Evolutionary conservation across 2,888 invertebrate species (phyloP), one percentile per base, ranked within the genome.

Genomic region (Eupithecia vulgata): DNA sequence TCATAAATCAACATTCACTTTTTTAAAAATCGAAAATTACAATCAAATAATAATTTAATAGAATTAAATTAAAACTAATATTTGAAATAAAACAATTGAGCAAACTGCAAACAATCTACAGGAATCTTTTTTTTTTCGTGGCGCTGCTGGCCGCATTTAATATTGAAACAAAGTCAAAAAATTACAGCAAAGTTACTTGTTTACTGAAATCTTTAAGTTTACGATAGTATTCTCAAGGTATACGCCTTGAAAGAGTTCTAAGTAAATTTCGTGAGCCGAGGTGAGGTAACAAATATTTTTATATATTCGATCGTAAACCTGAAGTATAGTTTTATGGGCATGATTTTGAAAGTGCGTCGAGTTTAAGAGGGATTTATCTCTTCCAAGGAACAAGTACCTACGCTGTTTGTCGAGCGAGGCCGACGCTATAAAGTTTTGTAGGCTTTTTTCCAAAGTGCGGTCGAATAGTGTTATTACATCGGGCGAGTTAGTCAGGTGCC

Each of bases 261-360:
- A 84, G 81, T 81, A 87, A 87, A 88, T 88, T 88, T 84, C 80
- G 74, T 75, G 72, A 79, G 77, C 71, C 79, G 79, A 81, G 82
- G 82, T 81, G 80, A 82, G 84, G 80, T 80, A 57, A 81, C 81
- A 76, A 74, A 77, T 77, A 84, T 85, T 84, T 87, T 87, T 88
- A 87, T 87, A 84, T 85, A 84, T 84, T 80, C 76, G 81, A 83
- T 81, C 84, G 83, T 88, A 88, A 89, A 88, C 82, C 82, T 81
- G 81, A 80, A 86, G 87, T 85, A 87, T 87, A 88, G 87, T 88
- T 88, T 87, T 87, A 89, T 86, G 83, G 82, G 80, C 83, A 87
- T 85, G 87, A 87, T 87, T 86, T 86, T 81, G 83, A 85, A 86
- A 87, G 85, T 85, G 85, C 84, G 82, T 83, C 79, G 79, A 82